Conservation (phyloP, 2,888 invertebrate genomes). For the Diabrotica balteata region DNA sequence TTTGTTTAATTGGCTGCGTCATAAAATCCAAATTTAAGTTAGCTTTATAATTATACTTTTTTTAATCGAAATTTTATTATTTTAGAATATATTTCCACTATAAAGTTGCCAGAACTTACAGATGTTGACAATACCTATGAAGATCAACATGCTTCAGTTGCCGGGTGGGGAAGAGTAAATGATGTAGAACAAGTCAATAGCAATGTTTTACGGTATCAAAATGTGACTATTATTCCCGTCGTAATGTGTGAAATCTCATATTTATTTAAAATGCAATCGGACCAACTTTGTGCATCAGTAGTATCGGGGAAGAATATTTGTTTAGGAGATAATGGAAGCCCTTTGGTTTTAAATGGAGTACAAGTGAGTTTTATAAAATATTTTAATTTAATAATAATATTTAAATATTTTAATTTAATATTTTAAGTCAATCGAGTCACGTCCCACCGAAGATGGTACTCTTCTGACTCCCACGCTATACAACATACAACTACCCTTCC, state of each 20-base stretch:
- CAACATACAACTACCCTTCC: too few relatives aligned
- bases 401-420: too few relatives aligned
- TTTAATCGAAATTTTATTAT: too few relatives aligned
- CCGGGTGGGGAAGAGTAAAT: constrained; percentile 39
- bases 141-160: constrained; percentile 29
- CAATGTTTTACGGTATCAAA: constrained; percentile 27
- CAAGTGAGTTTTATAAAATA: constrained; percentile 27
- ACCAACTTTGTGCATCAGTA: constrained; percentile 37
- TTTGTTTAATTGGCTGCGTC: too few relatives aligned
- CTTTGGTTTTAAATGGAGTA: constrained; percentile 35
- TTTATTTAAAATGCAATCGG: constrained; percentile 25
- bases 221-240: constrained; percentile 36
- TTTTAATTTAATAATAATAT: too few relatives aligned
- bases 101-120: constrained; percentile 24
- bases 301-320: constrained; percentile 34
- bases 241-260: constrained; percentile 31
- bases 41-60: too few relatives aligned
- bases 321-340: constrained; percentile 38
- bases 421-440: too few relatives aligned
- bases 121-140: constrained; percentile 31
- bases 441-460: too few relatives aligned
- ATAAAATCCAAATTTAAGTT: too few relatives aligned
- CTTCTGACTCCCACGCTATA: too few relatives aligned
- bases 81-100: not conserved
- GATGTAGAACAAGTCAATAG: constrained; percentile 27